Percentiles rank a stretch among this genome's conserved stretches.
Conservation (phyloP, 2,797 vertebrate genomes). For the Melanotaenia nigrans region DNA sequence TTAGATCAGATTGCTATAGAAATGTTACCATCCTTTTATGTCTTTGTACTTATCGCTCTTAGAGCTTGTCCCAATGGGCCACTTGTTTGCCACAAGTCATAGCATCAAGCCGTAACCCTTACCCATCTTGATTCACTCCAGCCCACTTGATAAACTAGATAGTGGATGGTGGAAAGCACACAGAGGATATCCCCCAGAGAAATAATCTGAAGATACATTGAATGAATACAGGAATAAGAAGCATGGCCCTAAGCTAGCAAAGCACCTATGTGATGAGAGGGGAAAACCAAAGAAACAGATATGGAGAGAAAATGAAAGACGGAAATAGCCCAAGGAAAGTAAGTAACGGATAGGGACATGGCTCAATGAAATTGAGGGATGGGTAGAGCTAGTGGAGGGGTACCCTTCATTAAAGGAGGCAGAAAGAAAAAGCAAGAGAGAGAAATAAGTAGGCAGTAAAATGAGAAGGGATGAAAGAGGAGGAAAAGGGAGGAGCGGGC, state of each 20-base stretch:
- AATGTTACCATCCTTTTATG: conserved; percentile 23
- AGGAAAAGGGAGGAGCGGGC: conserved; percentile 40
- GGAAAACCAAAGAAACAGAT: conserved; percentile 42
- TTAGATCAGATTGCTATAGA: conserved; percentile 43
- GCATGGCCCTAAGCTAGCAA: conserved; percentile 58
- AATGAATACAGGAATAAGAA: conserved; percentile 56
- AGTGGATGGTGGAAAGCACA: conserved; percentile 60
- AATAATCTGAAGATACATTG: conserved; percentile 71
- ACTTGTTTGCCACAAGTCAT: conserved; percentile 72
- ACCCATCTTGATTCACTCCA: conserved; percentile 61
- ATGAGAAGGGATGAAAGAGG: conserved; percentile 29
- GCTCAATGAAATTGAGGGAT: conserved; percentile 31
- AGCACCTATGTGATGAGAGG: conserved; percentile 63
- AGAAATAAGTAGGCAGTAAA: conserved; percentile 50
- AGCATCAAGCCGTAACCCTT: conserved; percentile 52
- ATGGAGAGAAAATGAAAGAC: conserved; percentile 40
- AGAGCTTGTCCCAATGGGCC: conserved; percentile 49
- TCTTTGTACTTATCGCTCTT: conserved; percentile 43
- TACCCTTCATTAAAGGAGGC: conserved; percentile 58
- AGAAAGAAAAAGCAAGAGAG: conserved; percentile 37
- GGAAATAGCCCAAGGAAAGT: conserved; percentile 33
- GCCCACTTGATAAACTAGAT: conserved; percentile 72
- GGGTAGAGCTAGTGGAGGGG: conserved; percentile 25
- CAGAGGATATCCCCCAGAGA: conserved; percentile 65
- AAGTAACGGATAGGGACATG: conserved; percentile 40